Conservation (phyloP, 1,140 invertebrate species). For the Apis dorsata region DNA sequence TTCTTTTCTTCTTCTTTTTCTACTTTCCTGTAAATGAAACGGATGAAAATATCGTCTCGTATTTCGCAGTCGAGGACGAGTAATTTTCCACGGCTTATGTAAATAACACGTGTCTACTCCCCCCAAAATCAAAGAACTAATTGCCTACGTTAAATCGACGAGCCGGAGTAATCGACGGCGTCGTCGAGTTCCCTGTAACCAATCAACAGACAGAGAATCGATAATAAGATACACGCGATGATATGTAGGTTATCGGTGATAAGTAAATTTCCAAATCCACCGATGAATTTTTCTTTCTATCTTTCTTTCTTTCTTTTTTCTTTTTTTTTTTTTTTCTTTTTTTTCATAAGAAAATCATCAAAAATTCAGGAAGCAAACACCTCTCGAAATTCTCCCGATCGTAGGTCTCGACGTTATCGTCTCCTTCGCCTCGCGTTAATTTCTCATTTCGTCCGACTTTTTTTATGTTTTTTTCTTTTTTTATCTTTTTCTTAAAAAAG, state of each 20-base stretch:
- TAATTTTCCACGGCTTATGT: background rate
- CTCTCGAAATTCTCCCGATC: constrained; percentile 64
- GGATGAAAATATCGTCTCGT: constrained; percentile 5
- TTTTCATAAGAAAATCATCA: background rate
- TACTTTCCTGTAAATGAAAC: constrained; percentile 43
- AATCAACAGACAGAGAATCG: constrained; percentile 43
- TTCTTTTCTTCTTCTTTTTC: too few relatives aligned
- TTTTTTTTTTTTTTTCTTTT: too few relatives aligned
- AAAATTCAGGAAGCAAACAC: constrained; percentile 40
- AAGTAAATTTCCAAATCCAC: background rate
- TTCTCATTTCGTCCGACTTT: constrained; percentile 10
- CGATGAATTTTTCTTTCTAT: constrained; percentile 27
- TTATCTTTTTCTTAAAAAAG: constrained; percentile 26
- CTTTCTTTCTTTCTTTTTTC: background rate
- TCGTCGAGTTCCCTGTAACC: constrained; percentile 55
- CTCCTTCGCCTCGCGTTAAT: constrained; percentile 40
- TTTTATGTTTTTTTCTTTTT: background rate
- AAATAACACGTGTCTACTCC: background rate
- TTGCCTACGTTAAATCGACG: constrained; percentile 42
- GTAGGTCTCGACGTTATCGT: constrained; percentile 40
- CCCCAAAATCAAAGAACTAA: constrained; percentile 33
- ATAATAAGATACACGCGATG: constrained; percentile 46
- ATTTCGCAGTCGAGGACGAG: constrained; percentile 23
- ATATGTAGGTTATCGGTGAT: constrained; percentile 52
- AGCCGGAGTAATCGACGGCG: constrained; percentile 75